These are phyloP conservation scores for Phyllotreta striolata DNA, from an alignment of 2,888 invertebrate species.

Conservation along the genomic window DNA sequence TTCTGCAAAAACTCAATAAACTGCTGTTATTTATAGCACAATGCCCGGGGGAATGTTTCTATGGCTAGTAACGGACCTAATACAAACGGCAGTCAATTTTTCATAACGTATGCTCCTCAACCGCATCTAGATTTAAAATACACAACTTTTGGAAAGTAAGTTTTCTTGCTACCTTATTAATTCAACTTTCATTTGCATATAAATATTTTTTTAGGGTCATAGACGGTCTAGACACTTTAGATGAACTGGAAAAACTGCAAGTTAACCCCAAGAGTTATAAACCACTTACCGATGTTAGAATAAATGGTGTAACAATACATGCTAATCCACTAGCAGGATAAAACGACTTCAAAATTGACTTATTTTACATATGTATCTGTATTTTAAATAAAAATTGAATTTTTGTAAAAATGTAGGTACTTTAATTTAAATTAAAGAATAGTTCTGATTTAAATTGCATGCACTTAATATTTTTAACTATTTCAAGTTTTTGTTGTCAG, in stretches of 20 bases:
- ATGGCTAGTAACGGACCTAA: slow-evolving; percentile 99
- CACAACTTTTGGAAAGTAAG: slow-evolving; percentile 94
- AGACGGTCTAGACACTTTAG: slow-evolving; percentile 95
- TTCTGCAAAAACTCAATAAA: no score
- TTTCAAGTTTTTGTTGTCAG: no score
- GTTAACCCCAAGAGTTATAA: slow-evolving; percentile 94
- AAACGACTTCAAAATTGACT: slow-evolving; percentile 36
- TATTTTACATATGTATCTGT: no score
- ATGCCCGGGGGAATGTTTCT: slow-evolving; percentile 86
- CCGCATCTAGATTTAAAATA: slow-evolving; percentile 97
- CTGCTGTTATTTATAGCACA: slow-evolving; percentile 72
- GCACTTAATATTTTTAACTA: no score
- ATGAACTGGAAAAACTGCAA: slow-evolving; percentile 93
- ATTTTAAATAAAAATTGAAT: no score
- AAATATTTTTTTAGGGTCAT: slow-evolving; percentile 75
- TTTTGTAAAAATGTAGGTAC: no score
- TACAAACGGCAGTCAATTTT: slow-evolving; percentile 98
- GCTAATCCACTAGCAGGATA: slow-evolving; percentile 94
- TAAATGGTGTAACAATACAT: slow-evolving; percentile 93
- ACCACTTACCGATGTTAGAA: slow-evolving; percentile 85
- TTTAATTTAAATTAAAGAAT: no score
- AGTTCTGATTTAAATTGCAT: no score
- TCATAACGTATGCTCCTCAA: slow-evolving; percentile 93
- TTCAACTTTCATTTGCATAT: no score
- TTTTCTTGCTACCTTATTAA: slow-evolving; percentile 1